Percentiles rank a stretch among this genome's conserved stretches.
Evolutionary conservation across 1,140 invertebrate genomes (phyloP).

Genomic region (Hesperophylax magnus): DNA sequence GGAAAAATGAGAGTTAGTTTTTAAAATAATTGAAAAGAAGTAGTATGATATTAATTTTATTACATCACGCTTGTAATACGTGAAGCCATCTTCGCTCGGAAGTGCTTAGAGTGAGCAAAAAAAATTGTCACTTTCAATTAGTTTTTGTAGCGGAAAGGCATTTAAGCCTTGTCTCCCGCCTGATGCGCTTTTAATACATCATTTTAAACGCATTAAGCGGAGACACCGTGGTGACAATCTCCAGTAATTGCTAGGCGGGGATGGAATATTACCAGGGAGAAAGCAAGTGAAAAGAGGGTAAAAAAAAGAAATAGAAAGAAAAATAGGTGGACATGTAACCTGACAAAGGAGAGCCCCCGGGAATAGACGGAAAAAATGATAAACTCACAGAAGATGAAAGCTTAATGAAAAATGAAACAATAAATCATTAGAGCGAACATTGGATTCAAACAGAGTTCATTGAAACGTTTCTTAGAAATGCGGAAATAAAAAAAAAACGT

Average conservation of each 20-base stretch:
- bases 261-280: slow-evolving; percentile 14
- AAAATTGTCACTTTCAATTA: slow-evolving; percentile 31
- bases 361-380: background rate
- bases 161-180: background rate
- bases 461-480: background rate
- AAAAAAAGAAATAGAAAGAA: background rate
- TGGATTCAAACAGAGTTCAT: background rate
- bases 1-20: too few relatives aligned
- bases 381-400: background rate
- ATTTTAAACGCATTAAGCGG: slow-evolving; percentile 44
- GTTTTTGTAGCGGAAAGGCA: slow-evolving; percentile 12
- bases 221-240: slow-evolving; percentile 17
- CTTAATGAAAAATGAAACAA: slow-evolving; percentile 13
- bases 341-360: background rate
- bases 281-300: background rate
- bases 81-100: background rate
- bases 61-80: background rate
- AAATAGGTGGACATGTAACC: background rate
- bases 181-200: slow-evolving; percentile 43
- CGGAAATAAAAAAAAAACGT: too few relatives aligned
- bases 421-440: slow-evolving; percentile 15
- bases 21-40: too few relatives aligned
- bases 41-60: background rate
- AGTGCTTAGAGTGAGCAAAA: background rate
- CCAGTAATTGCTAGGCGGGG: slow-evolving; percentile 28